phyloP scores from a whole-genome alignment of 1,140 invertebrate species.

The Drosophila willistoni region DNA sequence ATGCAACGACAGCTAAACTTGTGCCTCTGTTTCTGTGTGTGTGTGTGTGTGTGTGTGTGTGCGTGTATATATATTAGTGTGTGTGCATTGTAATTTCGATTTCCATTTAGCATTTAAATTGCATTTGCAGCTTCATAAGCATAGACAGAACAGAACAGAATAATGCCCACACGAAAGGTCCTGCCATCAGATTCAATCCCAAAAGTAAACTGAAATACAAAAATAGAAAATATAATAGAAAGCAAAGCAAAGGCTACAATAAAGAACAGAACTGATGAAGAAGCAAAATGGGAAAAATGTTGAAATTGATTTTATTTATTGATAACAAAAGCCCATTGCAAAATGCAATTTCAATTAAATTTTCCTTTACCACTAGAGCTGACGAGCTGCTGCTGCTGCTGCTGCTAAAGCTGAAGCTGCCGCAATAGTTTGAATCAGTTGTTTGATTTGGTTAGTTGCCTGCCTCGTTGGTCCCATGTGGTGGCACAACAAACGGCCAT shows the following conservation, averaged over 20 bases:
- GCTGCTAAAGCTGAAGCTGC: conserved; percentile 27
- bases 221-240: conserved; percentile 14
- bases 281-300: conserved; percentile 26
- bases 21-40: conserved; percentile 21
- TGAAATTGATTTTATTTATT: conserved; percentile 79
- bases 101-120: conserved; percentile 54
- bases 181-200: conserved; percentile 12
- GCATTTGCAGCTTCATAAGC: conserved; percentile 58
- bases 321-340: conserved; percentile 51
- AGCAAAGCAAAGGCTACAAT: background rate
- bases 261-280: conserved; percentile 8
- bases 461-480: conserved; percentile 20
- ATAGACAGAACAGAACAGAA: conserved; percentile 66
- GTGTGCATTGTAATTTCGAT: conserved; percentile 24
- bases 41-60: conserved; percentile 5
- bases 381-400: conserved; percentile 38
- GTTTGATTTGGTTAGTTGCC: conserved; percentile 38
- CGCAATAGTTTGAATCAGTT: conserved; percentile 45
- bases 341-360: conserved; percentile 79
- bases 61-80: background rate
- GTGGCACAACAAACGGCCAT: conserved; percentile 9
- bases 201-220: conserved; percentile 8
- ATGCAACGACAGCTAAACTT: conserved; percentile 60
- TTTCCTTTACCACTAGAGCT: conserved; percentile 50
- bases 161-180: conserved; percentile 42